Conservation (phyloP, 2,888 invertebrate genomes). For the Nephrotoma flavescens region DNA sequence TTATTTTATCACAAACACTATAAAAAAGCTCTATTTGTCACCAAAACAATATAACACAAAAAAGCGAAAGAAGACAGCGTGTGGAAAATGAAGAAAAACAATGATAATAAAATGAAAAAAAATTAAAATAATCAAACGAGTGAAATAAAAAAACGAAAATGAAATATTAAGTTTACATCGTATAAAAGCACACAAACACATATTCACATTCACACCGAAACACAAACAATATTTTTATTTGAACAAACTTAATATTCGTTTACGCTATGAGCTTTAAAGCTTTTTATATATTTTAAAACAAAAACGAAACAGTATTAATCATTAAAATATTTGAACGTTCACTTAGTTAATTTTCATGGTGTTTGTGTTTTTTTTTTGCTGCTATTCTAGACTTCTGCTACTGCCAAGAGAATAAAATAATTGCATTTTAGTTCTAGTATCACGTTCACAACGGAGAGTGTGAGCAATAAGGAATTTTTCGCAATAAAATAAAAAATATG, state of each 20-base stretch:
- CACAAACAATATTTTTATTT: not conserved
- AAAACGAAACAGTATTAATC: not conserved
- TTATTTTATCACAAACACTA: not conserved
- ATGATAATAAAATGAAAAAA: not conserved
- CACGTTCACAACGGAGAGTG: not conserved
- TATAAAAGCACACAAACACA: not conserved
- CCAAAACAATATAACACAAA: not conserved
- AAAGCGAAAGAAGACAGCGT: not conserved
- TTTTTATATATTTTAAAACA: not conserved
- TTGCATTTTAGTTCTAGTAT: not conserved
- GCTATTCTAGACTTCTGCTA: too few relatives aligned
- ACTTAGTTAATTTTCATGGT: not conserved
- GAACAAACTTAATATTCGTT: not conserved
- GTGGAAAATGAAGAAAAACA: not conserved
- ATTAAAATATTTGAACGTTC: not conserved
- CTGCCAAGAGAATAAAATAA: not conserved
- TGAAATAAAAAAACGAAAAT: not conserved
- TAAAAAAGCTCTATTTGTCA: not conserved
- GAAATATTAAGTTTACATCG: not conserved
- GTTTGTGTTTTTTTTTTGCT: not conserved
- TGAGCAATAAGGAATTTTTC: too few relatives aligned
- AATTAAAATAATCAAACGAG: too few relatives aligned
- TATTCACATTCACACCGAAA: not conserved
- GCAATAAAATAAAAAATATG: too few relatives aligned
- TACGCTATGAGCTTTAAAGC: not conserved